Evolutionary conservation across 92 coral and sea anemone species (phyloP), one percentile per base, ranked within the genome.

Genomic region (Phenganax subtilis): DNA sequence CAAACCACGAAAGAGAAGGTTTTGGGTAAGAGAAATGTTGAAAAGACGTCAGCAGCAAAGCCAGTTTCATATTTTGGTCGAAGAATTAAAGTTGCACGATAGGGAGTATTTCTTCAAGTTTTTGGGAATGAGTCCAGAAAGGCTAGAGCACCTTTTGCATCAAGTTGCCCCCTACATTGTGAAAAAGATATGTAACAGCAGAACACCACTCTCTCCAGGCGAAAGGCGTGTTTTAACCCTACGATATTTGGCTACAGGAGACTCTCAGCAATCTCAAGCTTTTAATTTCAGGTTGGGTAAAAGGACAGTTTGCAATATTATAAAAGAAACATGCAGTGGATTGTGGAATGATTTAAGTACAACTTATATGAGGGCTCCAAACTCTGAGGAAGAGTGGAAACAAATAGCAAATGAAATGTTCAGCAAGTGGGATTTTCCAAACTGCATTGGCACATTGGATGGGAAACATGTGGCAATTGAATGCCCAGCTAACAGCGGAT

Each of bases 81-180:
- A 81, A 55, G 87, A 85, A 15, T 57, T 85, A 64, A 72, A 68
- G 67, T 81, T 88, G 3, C 55, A 55, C 17, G 90, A 88, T 83
- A 85, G 88, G 51, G 81, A 88, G 54, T 88, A 85, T 63, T 85
- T 88, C 70, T 88, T 88, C 10, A 56, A 87, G 82, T 88, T 59
- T 63, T 71, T 62, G n/a, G 62, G 88, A 25, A 80, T 80, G 84
- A 85, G 80, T 59, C 87, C 87, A 5, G 87, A 79, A 44, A 66
- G 87, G 12, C 73, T 85, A n/a, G 72, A 85, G 73, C 84, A 73
- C 69, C 20, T 80, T 8, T 9, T 85, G 44, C 73, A 72, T 51
- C 58, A 80, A 0, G 81, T 85, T 51, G 68, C 66, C 51, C 85
- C 81, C 10, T 85, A 51, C 54, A 70, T 85, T 1, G 55, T 60